These are phyloP conservation scores for Clepsis dumicolana DNA, from an alignment of 2,888 invertebrate genomes.

Conservation along the genomic window DNA sequence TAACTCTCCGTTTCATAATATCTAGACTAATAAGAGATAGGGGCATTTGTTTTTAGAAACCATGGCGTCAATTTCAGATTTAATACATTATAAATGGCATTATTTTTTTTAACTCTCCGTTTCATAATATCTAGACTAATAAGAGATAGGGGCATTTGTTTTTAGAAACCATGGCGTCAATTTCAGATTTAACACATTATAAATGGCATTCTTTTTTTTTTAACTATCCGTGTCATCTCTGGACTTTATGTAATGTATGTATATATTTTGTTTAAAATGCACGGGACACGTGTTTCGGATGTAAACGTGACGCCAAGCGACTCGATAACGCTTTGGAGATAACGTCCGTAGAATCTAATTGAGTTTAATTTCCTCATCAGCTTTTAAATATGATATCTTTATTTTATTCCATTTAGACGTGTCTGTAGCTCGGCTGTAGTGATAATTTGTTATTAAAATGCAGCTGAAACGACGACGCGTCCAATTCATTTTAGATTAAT, in stretches of 20 bases:
- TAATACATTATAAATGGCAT: too few relatives aligned
- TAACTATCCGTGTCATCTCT: too few relatives aligned
- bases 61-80: too few relatives aligned
- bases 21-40: too few relatives aligned
- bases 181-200: too few relatives aligned
- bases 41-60: too few relatives aligned
- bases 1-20: too few relatives aligned
- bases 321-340: conserved; percentile 15
- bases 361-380: conserved; percentile 14
- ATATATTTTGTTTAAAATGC: conserved; percentile 3
- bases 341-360: conserved; percentile 34
- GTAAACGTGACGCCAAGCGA: conserved; percentile 24
- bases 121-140: too few relatives aligned
- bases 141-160: too few relatives aligned
- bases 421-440: background rate
- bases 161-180: too few relatives aligned
- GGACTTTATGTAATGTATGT: conserved; percentile 6
- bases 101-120: too few relatives aligned
- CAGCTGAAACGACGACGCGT: background rate
- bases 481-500: background rate
- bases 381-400: background rate
- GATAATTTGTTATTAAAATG: background rate
- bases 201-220: too few relatives aligned
- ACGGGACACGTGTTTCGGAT: conserved; percentile 23
- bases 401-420: background rate